Evolutionary conservation across 2,888 invertebrate species (phyloP), one percentile per base, ranked within the genome.

Genomic region (Amphimallon solstitiale): DNA sequence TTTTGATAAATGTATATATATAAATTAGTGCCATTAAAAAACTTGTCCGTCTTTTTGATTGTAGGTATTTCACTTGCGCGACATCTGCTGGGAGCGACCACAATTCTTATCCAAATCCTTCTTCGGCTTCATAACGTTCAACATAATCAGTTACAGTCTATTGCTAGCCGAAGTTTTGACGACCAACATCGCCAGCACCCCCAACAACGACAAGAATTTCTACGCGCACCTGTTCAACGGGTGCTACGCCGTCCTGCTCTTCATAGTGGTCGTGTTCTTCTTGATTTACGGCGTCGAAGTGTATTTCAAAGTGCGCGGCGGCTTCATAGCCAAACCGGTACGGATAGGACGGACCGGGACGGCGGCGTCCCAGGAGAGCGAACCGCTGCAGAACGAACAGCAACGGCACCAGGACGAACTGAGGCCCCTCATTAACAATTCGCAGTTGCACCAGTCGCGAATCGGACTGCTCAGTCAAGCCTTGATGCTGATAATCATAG

Each of bases 221-320:
- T 93, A 94, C 82, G 90, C 92, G 72, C 92, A 93, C 81, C 88
- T 96, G 37, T 96, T 96, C 84, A 95, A 95, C 81, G 94, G 94
- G 10, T 93, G 93, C 81, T 96, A 96, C 80, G 96, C 96, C 1
- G 90, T 92, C n/a, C 85, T 97, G 56, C 87, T 96, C 67, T 91
- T 96, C 79, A 91, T 96, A 67, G 94, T 95, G 46, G 94, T 96
- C 65, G 87, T 95, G 12, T 95, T 96, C 85, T 97, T 96, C 84
- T 88, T 97, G 59, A 94, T 95, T 72, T 97, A 96, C 81, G 96
- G 97, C 51, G 93, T 96, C 15, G 95, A 96, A 84, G 95, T 97
- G 6, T 97, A 90, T 82, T 95, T 97, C 79, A 96, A 95, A 89
- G 94, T 82, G 61, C 91, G 94, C 65, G 95, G 94, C 23, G 94